Percentiles rank a stretch among this genome's conserved stretches.
These are phyloP conservation scores for Philypnodon macrostomus DNA, from an alignment of 2,797 vertebrate genomes.

Conservation along the genomic window DNA sequence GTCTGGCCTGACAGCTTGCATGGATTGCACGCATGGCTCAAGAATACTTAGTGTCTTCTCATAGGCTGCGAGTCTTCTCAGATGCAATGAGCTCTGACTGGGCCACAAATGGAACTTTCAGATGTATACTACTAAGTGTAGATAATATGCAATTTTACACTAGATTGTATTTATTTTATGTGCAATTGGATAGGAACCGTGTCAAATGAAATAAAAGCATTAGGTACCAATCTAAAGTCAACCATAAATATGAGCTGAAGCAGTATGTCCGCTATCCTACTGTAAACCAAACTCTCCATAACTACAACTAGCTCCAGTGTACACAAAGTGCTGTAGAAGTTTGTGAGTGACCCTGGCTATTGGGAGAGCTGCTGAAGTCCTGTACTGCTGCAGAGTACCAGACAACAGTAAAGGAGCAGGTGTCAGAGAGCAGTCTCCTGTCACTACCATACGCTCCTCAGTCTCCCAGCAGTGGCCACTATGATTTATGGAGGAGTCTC, in stretches of 20 bases:
- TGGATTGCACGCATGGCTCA: slow-evolving; percentile 20
- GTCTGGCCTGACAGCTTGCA: slow-evolving; percentile 33
- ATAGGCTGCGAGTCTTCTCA: slow-evolving; percentile 10
- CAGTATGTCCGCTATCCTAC: neutral
- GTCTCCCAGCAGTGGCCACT: slow-evolving; percentile 53
- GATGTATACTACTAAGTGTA: neutral
- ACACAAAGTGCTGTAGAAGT: slow-evolving; percentile 30
- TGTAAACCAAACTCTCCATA: slow-evolving; percentile 11
- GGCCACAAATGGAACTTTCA: slow-evolving; percentile 10
- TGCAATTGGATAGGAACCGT: neutral
- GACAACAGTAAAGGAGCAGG: slow-evolving; percentile 27
- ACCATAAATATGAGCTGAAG: too few relatives aligned
- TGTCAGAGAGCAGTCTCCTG: slow-evolving; percentile 44
- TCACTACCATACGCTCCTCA: slow-evolving; percentile 58
- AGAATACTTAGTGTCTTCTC: slow-evolving; percentile 29
- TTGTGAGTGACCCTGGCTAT: slow-evolving; percentile 45
- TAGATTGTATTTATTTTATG: neutral
- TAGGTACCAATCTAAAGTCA: too few relatives aligned
- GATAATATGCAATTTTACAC: neutral
- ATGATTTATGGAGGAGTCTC: slow-evolving; percentile 73
- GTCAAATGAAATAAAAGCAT: neutral
- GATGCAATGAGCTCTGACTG: slow-evolving; percentile 4
- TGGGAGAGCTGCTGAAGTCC: slow-evolving; percentile 44
- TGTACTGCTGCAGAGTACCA: slow-evolving; percentile 41
- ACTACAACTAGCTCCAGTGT: slow-evolving; percentile 14